phyloP scores from a whole-genome alignment of 1,140 invertebrate species.

The Varroa destructor region DNA sequence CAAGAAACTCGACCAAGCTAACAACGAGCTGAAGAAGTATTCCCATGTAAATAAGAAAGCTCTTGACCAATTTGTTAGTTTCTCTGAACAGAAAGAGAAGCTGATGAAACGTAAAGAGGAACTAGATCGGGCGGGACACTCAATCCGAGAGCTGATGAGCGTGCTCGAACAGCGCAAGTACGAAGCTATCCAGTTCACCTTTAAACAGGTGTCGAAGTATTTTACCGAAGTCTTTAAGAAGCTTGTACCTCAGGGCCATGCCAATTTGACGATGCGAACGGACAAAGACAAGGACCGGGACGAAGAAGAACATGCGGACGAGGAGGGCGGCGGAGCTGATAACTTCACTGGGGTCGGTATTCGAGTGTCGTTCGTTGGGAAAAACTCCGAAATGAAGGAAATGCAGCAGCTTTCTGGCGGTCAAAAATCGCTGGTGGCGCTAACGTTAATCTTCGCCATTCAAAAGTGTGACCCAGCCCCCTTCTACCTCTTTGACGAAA shows the following conservation, averaged over 20 bases:
- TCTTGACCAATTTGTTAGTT: slow-evolving; percentile 95
- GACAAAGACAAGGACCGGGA: slow-evolving; percentile 44
- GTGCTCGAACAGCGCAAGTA: slow-evolving; percentile 90
- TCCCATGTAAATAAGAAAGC: slow-evolving; percentile 99
- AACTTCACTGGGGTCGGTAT: slow-evolving; percentile 48
- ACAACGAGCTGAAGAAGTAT: slow-evolving; percentile 93
- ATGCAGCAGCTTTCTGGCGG: slow-evolving; percentile 98
- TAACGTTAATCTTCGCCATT: slow-evolving; percentile 95
- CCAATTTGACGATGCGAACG: slow-evolving; percentile 69
- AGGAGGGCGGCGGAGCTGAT: slow-evolving; percentile 39
- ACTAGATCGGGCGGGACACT: slow-evolving; percentile 73
- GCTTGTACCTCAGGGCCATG: slow-evolving; percentile 85
- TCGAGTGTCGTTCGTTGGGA: slow-evolving; percentile 72
- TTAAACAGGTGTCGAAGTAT: slow-evolving; percentile 96
- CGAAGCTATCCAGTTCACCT: slow-evolving; percentile 95
- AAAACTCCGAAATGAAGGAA: slow-evolving; percentile 88
- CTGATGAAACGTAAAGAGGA: slow-evolving; percentile 89
- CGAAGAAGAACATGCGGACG: slow-evolving; percentile 37
- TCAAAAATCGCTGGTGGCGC: slow-evolving; percentile 92
- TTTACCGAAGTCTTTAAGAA: slow-evolving; percentile 98
- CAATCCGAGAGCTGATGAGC: slow-evolving; percentile 86
- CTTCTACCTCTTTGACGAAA: slow-evolving; percentile 99
- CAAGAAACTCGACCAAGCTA: slow-evolving; percentile 92
- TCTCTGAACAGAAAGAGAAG: slow-evolving; percentile 95
- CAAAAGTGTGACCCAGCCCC: slow-evolving; percentile 99